Base-by-base conservation (phyloP, 2,888 invertebrate genomes). In the Diaperis boleti region DNA sequence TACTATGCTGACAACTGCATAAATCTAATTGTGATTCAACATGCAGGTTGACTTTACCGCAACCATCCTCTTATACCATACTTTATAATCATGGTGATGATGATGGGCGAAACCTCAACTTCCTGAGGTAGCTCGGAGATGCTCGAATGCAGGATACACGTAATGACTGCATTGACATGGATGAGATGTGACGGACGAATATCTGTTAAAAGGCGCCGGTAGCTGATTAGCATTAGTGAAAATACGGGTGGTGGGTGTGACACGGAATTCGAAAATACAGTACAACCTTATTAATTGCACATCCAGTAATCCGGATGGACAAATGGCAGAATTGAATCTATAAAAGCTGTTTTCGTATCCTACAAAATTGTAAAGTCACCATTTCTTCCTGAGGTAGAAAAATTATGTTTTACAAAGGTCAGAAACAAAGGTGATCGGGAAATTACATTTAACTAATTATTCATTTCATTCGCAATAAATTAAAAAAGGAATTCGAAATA, bases 1-100 rank as follows among this genome's bases (percentile, higher is more conserved):
- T 55, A 31, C 44, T 67, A 64, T 59, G 68, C 63, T 70, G 71
- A 70, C 70, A 70, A 70, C 67, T 70, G 69, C 68, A 72, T 69
- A 71, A 70, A 69, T 70, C 54, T 60, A 60, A 60, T 54, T 54
- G 45, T 31, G 44, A 52, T 60, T 45, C 52, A 52, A 39, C 42
- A 31, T 37, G 33, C 33, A 50, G 37, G 35, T 11, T 31, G 37
- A 33, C 39, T 41, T 20, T 41, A 54, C 52, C 52, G 41, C 41
- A 54, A 54, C 52, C 52, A 41, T 54, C 52, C 37, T 52, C 54
- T 37, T 55, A 31, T 13, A 22, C 31, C 26, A 39, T 50, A 31
- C 31, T 55, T 55, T 41, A 42, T 50, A 33, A 37, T 50, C 50
- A 31, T 14, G 50, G 15, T 17, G 33, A 37, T 37, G 33, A 20